Conservation (phyloP, 2,113 vertebrate species). For the Varanus komodoensis region DNA sequence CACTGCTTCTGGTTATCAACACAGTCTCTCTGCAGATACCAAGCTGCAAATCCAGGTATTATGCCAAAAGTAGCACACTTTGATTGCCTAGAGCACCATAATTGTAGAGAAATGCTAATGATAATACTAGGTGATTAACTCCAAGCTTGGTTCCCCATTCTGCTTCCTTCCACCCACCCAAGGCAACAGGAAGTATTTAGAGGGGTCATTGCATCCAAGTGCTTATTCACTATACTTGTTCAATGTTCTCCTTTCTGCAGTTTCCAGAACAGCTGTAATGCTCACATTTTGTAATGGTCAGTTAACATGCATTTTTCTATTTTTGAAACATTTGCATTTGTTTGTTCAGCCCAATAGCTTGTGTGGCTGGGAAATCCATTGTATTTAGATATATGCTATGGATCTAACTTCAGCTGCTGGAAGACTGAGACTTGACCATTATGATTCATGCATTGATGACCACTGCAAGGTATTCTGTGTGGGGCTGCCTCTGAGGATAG, state of each 20-base stretch:
- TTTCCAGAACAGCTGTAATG: background rate
- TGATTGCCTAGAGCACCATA: constrained; percentile 3
- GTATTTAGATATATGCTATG: background rate
- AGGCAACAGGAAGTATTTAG: fast-evolving
- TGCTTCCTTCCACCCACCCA: fast-evolving
- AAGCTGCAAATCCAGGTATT: background rate
- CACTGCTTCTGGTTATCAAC: constrained; percentile 10
- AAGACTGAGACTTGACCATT: background rate
- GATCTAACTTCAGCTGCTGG: background rate
- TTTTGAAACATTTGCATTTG: background rate
- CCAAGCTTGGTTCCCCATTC: background rate
- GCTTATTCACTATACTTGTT: background rate
- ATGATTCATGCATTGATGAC: background rate
- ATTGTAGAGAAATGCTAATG: background rate
- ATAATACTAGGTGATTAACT: background rate
- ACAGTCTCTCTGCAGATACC: background rate
- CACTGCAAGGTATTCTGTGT: background rate
- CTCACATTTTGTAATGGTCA: background rate
- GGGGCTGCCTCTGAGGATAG: background rate
- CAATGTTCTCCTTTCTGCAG: background rate
- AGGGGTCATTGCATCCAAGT: background rate
- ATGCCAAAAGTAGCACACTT: background rate
- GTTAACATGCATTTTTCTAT: background rate
- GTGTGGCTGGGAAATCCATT: background rate
- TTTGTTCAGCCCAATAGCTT: background rate